These are phyloP conservation scores for Parazoanthus darwini DNA, from an alignment of 92 coral and sea anemone species.

Conservation along the genomic window DNA sequence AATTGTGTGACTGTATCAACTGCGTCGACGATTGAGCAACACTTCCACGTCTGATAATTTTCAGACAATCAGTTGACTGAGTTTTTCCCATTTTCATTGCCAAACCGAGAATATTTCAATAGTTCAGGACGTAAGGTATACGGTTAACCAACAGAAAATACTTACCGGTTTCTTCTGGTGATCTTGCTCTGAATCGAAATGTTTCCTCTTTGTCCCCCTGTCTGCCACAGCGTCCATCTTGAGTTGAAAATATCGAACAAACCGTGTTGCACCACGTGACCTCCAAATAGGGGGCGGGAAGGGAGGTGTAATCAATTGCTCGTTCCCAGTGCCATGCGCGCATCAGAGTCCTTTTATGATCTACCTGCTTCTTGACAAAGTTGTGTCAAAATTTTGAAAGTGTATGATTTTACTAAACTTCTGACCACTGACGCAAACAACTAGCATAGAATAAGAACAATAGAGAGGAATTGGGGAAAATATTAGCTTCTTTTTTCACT, in stretches of 20 bases:
- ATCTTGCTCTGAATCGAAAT: constrained; percentile 69
- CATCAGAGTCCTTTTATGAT: too few species aligned
- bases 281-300: constrained; percentile 15
- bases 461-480: too few species aligned
- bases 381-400: too few species aligned
- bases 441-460: too few species aligned
- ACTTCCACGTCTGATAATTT: not conserved
- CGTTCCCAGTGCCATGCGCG: too few species aligned
- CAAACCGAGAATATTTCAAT: not conserved
- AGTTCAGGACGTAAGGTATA: not conserved
- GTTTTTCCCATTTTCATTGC: not conserved
- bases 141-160: not conserved
- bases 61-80: not conserved
- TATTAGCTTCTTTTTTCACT: too few species aligned
- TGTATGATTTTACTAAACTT: too few species aligned
- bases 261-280: constrained; percentile 13
- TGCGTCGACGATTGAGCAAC: not conserved
- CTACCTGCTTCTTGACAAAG: too few species aligned
- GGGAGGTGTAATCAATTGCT: constrained; percentile 5
- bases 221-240: constrained; percentile 64
- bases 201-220: constrained; percentile 57
- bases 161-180: constrained; percentile 58
- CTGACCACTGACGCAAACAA: too few species aligned
- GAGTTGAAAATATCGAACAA: not conserved
- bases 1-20: not conserved